Conservation (phyloP, 2,888 invertebrate species). For the Fragum fragum region DNA sequence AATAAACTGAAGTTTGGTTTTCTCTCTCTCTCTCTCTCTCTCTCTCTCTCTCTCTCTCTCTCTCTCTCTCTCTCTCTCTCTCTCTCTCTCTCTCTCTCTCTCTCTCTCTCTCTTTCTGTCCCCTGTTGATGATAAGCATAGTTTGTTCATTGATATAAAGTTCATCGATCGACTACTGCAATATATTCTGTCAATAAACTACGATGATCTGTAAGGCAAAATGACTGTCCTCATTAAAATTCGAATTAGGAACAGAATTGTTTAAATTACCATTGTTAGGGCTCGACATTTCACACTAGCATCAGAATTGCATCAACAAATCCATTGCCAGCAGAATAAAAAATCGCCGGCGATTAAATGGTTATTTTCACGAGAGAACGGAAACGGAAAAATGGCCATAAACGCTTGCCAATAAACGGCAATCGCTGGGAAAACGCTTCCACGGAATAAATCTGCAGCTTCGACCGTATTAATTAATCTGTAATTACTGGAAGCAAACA, state of each 20-base stretch:
- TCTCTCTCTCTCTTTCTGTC: too few relatives aligned
- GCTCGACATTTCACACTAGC: conserved; percentile 3
- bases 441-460: conserved; percentile 52
- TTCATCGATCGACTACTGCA: too few relatives aligned
- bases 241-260: not conserved
- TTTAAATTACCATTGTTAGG: not conserved
- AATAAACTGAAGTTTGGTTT: too few relatives aligned
- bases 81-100: too few relatives aligned
- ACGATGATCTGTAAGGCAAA: too few relatives aligned
- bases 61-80: too few relatives aligned
- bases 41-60: too few relatives aligned
- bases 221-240: not conserved
- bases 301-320: not conserved
- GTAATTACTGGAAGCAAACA: conserved; percentile 57
- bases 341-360: conserved; percentile 6
- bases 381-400: conserved; percentile 4
- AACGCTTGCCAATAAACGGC: conserved; percentile 41
- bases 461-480: conserved; percentile 61
- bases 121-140: too few relatives aligned
- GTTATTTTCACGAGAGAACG: conserved; percentile 21
- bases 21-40: too few relatives aligned
- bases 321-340: not conserved
- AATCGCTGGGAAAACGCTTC: conserved; percentile 27
- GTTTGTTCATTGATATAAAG: too few relatives aligned
- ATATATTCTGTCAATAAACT: too few relatives aligned